Base-by-base conservation (phyloP, 2,888 invertebrate genomes). In the Orchesellides sinensis region DNA sequence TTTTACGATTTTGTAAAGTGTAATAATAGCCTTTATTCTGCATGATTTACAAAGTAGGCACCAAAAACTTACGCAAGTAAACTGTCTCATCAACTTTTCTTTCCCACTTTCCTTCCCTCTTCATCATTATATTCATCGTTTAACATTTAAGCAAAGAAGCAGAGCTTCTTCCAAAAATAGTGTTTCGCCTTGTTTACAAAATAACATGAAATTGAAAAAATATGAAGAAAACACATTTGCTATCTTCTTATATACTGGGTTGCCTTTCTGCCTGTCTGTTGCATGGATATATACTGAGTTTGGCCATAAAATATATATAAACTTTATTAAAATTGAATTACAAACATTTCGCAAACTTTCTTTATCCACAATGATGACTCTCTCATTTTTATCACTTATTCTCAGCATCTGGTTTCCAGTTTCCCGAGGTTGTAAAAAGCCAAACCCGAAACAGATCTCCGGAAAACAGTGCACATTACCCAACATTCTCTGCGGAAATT, bases 401-500 rank as follows among this genome's bases (percentile, higher is more conserved):
- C n/a, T n/a, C 17, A 52, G 17, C 8, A 2, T 8, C 52, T 14
- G 17, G 49, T n/a, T n/a, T n/a, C n/a, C n/a, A 49, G 52, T 17
- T 17, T 52, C 8, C 52, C 17, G 52, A 10, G 19, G 8, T 49
- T 10, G 17, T 49, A 49, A 49, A 49, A 10, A 5, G n/a, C 49
- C 14, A 5, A 49, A n/a, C 14, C 8, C 49, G 5, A 49, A n/a
- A 17, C 6, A 32, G 32, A 10, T 6, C 5, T 40, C 14, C 10
- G 40, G n/a, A 40, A 40, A 10, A 8, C 10, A 8, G 40, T 14
- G 10, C 2, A 40, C n/a, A 40, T 1, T 12, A 21, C 17, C 10
- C n/a, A 54, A 66, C 73, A 80, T 56, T 80, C 59, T 73, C 52
- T 32, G n/a, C 47, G 54, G 47, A 72, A 80, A 80, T 80, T 72